Conservation (phyloP, 1,140 invertebrate species). For the Dendroctonus ponderosae region DNA sequence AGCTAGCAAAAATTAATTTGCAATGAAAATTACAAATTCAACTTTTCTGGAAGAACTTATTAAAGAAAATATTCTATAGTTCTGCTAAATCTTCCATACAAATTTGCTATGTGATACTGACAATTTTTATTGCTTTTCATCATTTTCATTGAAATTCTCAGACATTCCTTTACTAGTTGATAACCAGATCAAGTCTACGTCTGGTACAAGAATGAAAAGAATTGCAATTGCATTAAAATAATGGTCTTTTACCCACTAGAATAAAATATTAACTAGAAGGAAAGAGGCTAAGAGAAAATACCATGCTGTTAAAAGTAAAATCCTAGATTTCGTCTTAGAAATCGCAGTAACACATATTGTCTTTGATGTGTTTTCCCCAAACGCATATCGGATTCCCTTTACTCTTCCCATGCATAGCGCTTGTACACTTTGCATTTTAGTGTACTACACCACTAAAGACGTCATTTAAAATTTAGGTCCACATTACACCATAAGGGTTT, state of each 20-base stretch:
- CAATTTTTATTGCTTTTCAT: too few relatives aligned
- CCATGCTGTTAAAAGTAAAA: slow-evolving; percentile 27
- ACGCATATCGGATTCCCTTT: slow-evolving; percentile 36
- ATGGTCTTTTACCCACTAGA: slow-evolving; percentile 18
- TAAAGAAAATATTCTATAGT: too few relatives aligned
- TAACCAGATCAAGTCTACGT: too few relatives aligned
- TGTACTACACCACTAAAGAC: slow-evolving; percentile 26
- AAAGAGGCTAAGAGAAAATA: slow-evolving; percentile 8
- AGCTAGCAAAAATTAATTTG: too few relatives aligned
- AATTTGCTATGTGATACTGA: too few relatives aligned
- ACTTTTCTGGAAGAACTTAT: too few relatives aligned
- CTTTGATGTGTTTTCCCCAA: slow-evolving; percentile 34
- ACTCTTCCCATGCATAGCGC: slow-evolving; percentile 28
- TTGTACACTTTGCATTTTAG: slow-evolving; percentile 34
- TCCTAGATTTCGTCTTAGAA: slow-evolving; percentile 31
- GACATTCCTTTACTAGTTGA: too few relatives aligned
- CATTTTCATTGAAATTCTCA: too few relatives aligned
- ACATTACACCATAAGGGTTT: slow-evolving; percentile 20
- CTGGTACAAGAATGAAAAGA: slow-evolving; percentile 3
- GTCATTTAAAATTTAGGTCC: slow-evolving; percentile 29
- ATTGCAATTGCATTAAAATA: slow-evolving; percentile 18
- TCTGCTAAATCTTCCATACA: too few relatives aligned
- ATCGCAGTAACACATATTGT: slow-evolving; percentile 33
- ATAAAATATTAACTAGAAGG: slow-evolving; percentile 30
- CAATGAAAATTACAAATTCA: too few relatives aligned